Evolutionary conservation across 2,797 vertebrate species (phyloP), one percentile per base, ranked within the genome.

Genomic region (Schizopygopsis malacanthus): DNA sequence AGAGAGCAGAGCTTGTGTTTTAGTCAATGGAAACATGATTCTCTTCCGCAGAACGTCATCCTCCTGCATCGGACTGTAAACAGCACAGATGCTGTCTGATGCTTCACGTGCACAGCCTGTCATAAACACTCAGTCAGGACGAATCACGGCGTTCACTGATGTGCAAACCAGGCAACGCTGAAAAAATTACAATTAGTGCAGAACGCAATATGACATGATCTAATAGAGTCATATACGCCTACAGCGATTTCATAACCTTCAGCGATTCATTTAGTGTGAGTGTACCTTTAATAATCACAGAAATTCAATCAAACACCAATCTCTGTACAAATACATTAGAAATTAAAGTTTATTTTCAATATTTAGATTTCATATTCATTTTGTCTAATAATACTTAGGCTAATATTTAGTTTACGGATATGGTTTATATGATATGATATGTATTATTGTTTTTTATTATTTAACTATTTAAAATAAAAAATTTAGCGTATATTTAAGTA

Each of bases 11-110:
- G 61, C 50, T 28, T 77, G 79, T 59, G 71, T 85, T 71, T 82
- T 80, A 79, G 81, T 88, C 69, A 80, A 76, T 72, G 78, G 70
- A 83, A 79, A 67, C 81, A 69, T 75, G 52, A 81, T 65, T 83
- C 65, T 86, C 67, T 83, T 72, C 70, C 81, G 18, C 52, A 86
- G 10, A 72, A 75, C 43, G 65, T 54, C 79, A 54, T 28, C 13
- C 22, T 71, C 47, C 37, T 16, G 22, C 50, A 59, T 56, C 79
- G 16, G 13, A 28, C 67, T 8, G 10, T 13, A 52, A 52, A 52
- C 63, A 69, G 22, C 61, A 5, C 45, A 8, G 6, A 47, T 16
- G 13, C 5, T 73, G 28, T 5, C 28, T 10, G 8, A 76, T 76
- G 6, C 54, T 37, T 28, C 33, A 54, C 20, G 16, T 16, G 50